These are phyloP conservation scores for Aethes cnicana DNA, from an alignment of 2,888 invertebrate species.

Conservation along the genomic window DNA sequence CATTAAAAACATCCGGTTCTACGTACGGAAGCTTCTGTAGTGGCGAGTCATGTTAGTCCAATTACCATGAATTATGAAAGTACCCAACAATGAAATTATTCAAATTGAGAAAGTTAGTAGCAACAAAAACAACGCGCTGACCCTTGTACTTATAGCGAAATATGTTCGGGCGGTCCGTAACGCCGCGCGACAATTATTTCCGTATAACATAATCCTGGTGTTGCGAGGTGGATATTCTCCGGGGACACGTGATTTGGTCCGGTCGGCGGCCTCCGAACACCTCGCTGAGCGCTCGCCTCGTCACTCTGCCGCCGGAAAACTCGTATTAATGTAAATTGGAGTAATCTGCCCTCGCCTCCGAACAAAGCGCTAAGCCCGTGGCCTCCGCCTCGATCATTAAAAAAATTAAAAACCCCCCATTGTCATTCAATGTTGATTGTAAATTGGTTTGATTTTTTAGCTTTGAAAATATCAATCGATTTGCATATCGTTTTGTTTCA, in stretches of 20 bases:
- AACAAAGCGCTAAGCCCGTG: too few relatives aligned
- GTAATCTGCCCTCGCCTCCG: slow-evolving; percentile 57
- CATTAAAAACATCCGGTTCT: background rate
- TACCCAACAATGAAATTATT: slow-evolving; percentile 59
- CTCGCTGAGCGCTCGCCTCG: slow-evolving; percentile 37
- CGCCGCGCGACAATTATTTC: slow-evolving; percentile 72
- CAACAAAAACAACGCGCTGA: slow-evolving; percentile 58
- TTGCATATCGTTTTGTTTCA: background rate
- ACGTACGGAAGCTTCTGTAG: slow-evolving; percentile 27
- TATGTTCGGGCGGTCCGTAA: slow-evolving; percentile 60
- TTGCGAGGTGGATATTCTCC: slow-evolving; percentile 61
- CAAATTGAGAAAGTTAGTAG: slow-evolving; percentile 64
- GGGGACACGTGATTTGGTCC: slow-evolving; percentile 65
- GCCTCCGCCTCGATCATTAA: slow-evolving; percentile 10
- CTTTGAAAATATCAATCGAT: too few relatives aligned
- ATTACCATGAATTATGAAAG: slow-evolving; percentile 44
- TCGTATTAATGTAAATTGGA: slow-evolving; percentile 69
- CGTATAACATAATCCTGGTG: slow-evolving; percentile 73
- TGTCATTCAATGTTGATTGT: too few relatives aligned
- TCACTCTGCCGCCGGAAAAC: slow-evolving; percentile 54
- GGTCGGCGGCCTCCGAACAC: slow-evolving; percentile 32
- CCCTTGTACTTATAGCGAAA: slow-evolving; percentile 64
- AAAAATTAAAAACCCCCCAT: too few relatives aligned
- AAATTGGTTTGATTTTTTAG: too few relatives aligned
- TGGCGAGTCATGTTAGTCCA: slow-evolving; percentile 36